These are phyloP conservation scores for Brachyhypopomus occidentalis DNA, from an alignment of 2,113 vertebrate species.

Conservation along the genomic window DNA sequence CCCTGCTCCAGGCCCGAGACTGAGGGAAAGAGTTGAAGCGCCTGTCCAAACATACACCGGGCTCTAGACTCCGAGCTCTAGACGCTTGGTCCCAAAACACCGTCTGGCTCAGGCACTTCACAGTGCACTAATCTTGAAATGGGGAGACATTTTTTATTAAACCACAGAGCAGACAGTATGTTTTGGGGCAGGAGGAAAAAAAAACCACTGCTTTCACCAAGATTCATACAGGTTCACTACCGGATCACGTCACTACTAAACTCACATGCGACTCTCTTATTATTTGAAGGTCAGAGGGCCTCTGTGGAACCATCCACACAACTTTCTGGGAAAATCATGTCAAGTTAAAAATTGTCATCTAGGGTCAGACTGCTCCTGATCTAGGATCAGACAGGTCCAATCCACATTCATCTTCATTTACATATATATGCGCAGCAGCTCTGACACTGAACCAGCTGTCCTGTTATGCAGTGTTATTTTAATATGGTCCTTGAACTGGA, in stretches of 20 bases:
- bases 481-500: neutral
- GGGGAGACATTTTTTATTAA: neutral
- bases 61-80: too few species aligned
- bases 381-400: neutral
- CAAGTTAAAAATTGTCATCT: neutral
- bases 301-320: neutral
- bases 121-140: neutral
- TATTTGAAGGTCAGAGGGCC: neutral
- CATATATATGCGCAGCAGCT: neutral
- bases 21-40: too few species aligned
- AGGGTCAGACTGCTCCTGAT: neutral
- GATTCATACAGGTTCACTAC: neutral
- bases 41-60: too few species aligned
- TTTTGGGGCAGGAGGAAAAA: neutral
- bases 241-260: neutral
- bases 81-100: neutral
- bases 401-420: neutral
- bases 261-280: neutral
- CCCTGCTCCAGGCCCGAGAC: too few species aligned
- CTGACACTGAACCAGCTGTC: slow-evolving; percentile 19
- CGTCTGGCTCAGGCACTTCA: neutral
- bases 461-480: neutral
- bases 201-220: neutral
- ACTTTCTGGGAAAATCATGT: neutral
- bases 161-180: neutral